Evolutionary conservation across 2,888 invertebrate genomes (phyloP).

Genomic region (Ashinkailepas kermadecensis): DNA sequence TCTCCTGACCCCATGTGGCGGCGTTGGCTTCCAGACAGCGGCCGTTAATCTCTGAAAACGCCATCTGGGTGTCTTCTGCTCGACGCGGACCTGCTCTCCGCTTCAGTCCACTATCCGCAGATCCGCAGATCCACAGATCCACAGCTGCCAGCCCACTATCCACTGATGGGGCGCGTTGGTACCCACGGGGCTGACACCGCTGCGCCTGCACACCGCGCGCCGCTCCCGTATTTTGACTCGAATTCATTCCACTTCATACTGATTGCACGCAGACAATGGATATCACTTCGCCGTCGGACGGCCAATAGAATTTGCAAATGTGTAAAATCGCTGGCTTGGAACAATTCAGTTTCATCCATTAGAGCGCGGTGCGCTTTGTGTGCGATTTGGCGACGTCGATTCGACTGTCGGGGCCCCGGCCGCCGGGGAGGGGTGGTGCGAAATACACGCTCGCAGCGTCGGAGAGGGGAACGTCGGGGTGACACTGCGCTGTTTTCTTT

Average conservation of each 20-base stretch:
- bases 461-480: neutral
- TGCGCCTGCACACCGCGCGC: neutral
- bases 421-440: neutral
- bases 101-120: no score
- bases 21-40: no score
- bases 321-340: conserved; percentile 15
- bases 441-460: neutral
- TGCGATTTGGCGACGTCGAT: neutral
- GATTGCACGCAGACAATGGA: neutral
- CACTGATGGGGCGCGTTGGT: no score
- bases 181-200: no score
- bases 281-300: neutral
- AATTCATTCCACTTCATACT: conserved; percentile 19
- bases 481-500: conserved; percentile 20
- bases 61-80: no score
- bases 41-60: no score
- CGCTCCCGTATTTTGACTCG: neutral
- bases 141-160: no score
- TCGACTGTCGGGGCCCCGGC: neutral
- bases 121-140: no score
- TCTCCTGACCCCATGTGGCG: no score
- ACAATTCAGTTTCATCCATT: conserved; percentile 20
- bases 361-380: neutral
- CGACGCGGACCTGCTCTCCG: no score
- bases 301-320: conserved; percentile 17